Percentiles rank a stretch among this genome's conserved stretches.
Conservation (phyloP, 1,140 invertebrate species). For the Sipha flava region DNA sequence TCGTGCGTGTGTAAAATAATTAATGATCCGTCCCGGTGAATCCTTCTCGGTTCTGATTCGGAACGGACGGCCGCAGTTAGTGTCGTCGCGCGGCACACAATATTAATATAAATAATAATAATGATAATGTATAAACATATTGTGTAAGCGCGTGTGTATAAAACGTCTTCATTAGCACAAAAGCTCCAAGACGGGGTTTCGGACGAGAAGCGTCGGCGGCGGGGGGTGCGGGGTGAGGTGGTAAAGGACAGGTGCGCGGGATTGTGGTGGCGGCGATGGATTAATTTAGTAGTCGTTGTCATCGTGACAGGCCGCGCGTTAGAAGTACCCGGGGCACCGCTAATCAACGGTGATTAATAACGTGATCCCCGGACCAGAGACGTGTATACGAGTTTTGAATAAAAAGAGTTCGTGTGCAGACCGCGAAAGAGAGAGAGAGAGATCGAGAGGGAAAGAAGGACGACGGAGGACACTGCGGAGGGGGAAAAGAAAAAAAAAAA, state of each 20-base stretch:
- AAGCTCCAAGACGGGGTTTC: background rate
- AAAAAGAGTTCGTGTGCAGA: background rate
- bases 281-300: conserved; percentile 28
- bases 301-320: conserved; percentile 9
- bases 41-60: conserved; percentile 17
- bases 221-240: background rate
- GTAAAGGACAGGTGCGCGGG: background rate
- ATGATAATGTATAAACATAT: background rate
- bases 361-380: background rate
- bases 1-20: conserved; percentile 31
- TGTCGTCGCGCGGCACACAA: background rate
- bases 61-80: background rate
- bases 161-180: conserved; percentile 27
- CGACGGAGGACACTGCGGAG: too few species aligned
- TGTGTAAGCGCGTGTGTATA: background rate
- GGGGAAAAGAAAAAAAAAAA: conserved; percentile 12
- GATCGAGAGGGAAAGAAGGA: background rate
- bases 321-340: background rate
- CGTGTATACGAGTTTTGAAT: background rate
- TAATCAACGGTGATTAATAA: conserved; percentile 32
- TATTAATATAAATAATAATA: background rate
- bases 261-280: background rate
- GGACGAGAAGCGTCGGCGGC: too few species aligned
- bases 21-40: conserved; percentile 22
- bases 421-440: background rate